Conservation (phyloP, 2,113 vertebrate genomes). For the Pimephales promelas region DNA sequence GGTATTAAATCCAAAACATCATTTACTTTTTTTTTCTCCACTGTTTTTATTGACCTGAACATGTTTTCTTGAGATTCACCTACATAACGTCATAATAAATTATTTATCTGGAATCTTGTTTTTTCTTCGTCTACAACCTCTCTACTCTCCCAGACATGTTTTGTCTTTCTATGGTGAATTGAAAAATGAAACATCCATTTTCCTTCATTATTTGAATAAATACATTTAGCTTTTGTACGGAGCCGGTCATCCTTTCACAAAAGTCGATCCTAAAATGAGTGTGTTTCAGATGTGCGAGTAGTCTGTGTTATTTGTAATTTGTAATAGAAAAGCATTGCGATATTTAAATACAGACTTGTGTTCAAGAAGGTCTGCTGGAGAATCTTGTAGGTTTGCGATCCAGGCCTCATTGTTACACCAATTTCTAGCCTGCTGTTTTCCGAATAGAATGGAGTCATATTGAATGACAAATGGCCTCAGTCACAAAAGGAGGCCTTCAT, state of each 20-base stretch:
- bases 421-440: conserved; percentile 41
- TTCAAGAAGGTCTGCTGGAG: conserved; percentile 17
- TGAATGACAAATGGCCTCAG: conserved; percentile 32
- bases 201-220: conserved; percentile 31
- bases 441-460: conserved; percentile 33
- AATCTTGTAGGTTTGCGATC: conserved; percentile 22
- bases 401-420: conserved; percentile 6
- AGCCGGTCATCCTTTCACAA: conserved; percentile 1
- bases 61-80: background rate
- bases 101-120: background rate
- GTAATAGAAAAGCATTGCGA: conserved; percentile 14
- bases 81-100: background rate
- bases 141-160: conserved; percentile 7
- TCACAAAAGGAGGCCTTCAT: conserved; percentile 32
- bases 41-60: background rate
- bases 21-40: background rate
- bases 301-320: conserved; percentile 22
- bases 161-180: conserved; percentile 19
- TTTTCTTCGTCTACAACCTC: background rate
- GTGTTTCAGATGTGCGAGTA: background rate
- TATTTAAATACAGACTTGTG: conserved; percentile 34
- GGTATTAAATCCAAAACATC: background rate
- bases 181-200: conserved; percentile 27
- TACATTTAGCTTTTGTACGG: background rate
- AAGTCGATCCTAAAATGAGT: conserved; percentile 17